Base-by-base conservation (phyloP, 2,797 vertebrate genomes). In the Diglossa cyanea region DNA sequence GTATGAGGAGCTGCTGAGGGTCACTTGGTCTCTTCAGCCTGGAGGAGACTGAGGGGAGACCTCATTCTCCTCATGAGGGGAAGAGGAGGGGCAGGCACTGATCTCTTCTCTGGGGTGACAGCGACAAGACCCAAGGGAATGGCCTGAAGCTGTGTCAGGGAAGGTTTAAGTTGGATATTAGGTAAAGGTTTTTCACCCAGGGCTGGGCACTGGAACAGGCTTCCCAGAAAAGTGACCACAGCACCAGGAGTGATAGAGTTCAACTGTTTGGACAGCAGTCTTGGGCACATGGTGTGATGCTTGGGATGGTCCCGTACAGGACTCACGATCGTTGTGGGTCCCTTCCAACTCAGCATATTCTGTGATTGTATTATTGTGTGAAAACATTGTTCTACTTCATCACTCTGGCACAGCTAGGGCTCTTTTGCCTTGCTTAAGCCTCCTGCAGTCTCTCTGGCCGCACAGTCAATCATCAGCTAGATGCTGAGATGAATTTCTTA, bases 381-480 rank as follows among this genome's bases (percentile, higher is more conserved):
- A 72, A 81, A 93, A 91, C 30, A 35, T 81, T 31, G 21, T 65
- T 45, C 31, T 65, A 8, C 57, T 89, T 87, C 25, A 62, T 47
- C 33, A 35, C 55, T 40, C 51, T 89, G 65, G 35, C 51, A 61
- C 35, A 75, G 70, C 37, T 70, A 79, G 60, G 61, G 37, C 65
- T 90, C 31, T 54, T 68, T 85, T 86, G 78, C 73, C 25, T 88
- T 80, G 16, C 86, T 54, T 73, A 76, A 95, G 51, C 53, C 75
- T 93, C 42, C 75, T 3, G 21, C 21, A 82, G 75, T 96, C 89
- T 95, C 80, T 82, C 83, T 72, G 92, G 95, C 42, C 86, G 44
- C 55, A 40, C 78, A 11, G 70, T 91, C 94, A 95, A 82, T 96
- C 93, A 93, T 68, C 83, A 94, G 76, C 84, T 93, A 80, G 82